Conservation (phyloP, 2,888 invertebrate genomes). For the Mesorhabditis sp. region DNA sequence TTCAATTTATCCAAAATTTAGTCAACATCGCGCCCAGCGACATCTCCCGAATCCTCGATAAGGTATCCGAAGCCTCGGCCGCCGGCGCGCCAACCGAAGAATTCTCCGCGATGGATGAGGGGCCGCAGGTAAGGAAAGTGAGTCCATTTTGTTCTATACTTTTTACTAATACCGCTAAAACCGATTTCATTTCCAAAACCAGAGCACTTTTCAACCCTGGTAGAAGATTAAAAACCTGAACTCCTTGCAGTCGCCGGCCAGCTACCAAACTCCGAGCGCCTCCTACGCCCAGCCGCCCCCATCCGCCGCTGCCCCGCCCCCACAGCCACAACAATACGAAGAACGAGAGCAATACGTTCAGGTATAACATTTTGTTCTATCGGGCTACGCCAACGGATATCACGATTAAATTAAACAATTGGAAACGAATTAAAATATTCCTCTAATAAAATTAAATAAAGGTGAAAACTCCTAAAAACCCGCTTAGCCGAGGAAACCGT, state of each 20-base stretch:
- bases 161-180: neutral
- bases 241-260: neutral
- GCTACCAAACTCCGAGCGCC: neutral
- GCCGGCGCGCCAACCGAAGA: constrained; percentile 24
- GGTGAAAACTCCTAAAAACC: too few relatives aligned
- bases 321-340: neutral
- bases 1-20: constrained; percentile 1
- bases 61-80: constrained; percentile 33
- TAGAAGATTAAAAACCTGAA: neutral
- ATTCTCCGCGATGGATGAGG: constrained; percentile 11
- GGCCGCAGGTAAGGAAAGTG: constrained; percentile 2
- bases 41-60: constrained; percentile 46
- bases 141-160: constrained; percentile 1
- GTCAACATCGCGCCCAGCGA: constrained; percentile 39
- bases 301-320: neutral
- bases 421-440: too few relatives aligned
- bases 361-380: neutral
- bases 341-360: neutral
- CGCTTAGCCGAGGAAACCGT: too few relatives aligned
- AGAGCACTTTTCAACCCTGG: too few relatives aligned
- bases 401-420: too few relatives aligned
- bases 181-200: neutral
- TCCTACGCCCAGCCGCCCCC: neutral
- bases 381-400: too few relatives aligned
- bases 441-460: too few relatives aligned